phyloP scores from a whole-genome alignment of 2,797 vertebrate genomes.

The Sebastes taczanowskii region DNA sequence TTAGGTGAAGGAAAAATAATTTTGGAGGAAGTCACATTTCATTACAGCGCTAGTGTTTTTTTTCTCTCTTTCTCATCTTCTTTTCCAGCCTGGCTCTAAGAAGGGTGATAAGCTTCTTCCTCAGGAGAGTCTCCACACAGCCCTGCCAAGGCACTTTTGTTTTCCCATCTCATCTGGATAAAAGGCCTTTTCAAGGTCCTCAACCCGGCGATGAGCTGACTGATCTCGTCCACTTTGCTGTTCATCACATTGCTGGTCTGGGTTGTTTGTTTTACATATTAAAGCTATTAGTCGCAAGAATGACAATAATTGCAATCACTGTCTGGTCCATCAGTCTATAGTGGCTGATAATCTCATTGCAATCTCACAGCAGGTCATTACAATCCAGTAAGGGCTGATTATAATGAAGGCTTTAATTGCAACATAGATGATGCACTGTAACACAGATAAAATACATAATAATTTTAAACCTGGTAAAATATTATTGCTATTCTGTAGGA shows the following conservation, averaged over 20 bases:
- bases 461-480: neutral
- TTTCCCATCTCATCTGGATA: neutral
- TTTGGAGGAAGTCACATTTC: constrained; percentile 13
- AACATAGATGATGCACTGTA: neutral
- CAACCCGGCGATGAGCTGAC: neutral
- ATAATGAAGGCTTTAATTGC: constrained; percentile 25
- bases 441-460: neutral
- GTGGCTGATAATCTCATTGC: constrained; percentile 1
- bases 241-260: neutral
- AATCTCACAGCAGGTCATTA: constrained; percentile 16
- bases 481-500: neutral
- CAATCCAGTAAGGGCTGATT: constrained; percentile 5
- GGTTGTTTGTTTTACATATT: constrained; percentile 4
- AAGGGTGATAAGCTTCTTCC: constrained; percentile 6
- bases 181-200: constrained; percentile 15
- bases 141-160: constrained; percentile 1
- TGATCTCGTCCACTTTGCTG: neutral
- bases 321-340: neutral
- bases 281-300: neutral
- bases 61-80: neutral
- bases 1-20: neutral
- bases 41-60: neutral
- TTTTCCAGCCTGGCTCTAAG: neutral
- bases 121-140: neutral
- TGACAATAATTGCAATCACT: neutral